Percentiles rank a stretch among this genome's conserved stretches.
These are phyloP conservation scores for Dynastes maya DNA, from an alignment of 2,888 invertebrate species.

Conservation along the genomic window DNA sequence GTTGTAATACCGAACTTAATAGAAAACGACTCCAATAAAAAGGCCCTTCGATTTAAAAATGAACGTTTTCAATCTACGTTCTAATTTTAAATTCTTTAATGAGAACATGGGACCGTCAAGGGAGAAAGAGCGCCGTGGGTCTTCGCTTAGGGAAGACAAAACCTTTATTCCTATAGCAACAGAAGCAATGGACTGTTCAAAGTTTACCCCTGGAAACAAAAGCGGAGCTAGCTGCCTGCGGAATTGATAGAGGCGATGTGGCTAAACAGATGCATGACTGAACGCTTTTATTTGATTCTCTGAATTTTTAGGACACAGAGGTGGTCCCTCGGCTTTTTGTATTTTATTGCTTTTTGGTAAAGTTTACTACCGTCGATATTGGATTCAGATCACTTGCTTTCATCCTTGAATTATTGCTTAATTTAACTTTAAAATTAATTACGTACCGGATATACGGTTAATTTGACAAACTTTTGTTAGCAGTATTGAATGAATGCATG, in stretches of 20 bases:
- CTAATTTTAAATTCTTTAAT: slow-evolving; percentile 47
- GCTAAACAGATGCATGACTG: slow-evolving; percentile 63
- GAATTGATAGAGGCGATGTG: slow-evolving; percentile 57
- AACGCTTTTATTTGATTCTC: slow-evolving; percentile 63
- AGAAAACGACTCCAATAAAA: slow-evolving; percentile 40
- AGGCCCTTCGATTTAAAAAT: slow-evolving; percentile 34
- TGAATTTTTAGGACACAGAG: slow-evolving; percentile 59
- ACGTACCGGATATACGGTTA: neutral
- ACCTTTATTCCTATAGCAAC: slow-evolving; percentile 56
- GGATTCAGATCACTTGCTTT: slow-evolving; percentile 50
- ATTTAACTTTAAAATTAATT: slow-evolving; percentile 48
- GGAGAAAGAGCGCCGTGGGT: slow-evolving; percentile 32
- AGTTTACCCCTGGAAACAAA: slow-evolving; percentile 62
- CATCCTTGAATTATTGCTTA: slow-evolving; percentile 41
- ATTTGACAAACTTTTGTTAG: neutral
- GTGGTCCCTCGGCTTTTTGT: slow-evolving; percentile 39
- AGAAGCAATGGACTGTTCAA: slow-evolving; percentile 62
- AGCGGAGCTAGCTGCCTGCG: slow-evolving; percentile 50
- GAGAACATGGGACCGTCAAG: slow-evolving; percentile 37
- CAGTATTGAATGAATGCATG: neutral
- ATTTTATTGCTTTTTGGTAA: slow-evolving; percentile 47
- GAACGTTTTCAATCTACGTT: slow-evolving; percentile 31
- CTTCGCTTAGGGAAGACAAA: slow-evolving; percentile 32
- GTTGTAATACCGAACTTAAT: slow-evolving; percentile 37
- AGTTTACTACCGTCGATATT: slow-evolving; percentile 52